Percentiles rank a stretch among this genome's conserved stretches.
These are phyloP conservation scores for Promerops cafer DNA, from an alignment of 2,113 vertebrate species.

Conservation along the genomic window DNA sequence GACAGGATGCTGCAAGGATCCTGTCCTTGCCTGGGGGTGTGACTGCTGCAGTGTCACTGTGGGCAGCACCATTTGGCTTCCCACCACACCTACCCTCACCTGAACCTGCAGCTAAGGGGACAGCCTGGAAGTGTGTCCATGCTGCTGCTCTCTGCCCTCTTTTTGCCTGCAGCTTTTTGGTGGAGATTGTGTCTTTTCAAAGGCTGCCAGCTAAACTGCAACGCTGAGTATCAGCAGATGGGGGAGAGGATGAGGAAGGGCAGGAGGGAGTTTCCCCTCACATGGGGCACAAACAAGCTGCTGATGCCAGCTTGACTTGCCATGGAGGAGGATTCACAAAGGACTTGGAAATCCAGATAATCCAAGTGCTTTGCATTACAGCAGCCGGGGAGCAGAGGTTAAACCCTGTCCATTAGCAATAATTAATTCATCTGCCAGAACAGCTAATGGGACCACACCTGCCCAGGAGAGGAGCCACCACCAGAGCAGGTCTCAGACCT, in stretches of 20 bases:
- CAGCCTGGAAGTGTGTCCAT: rapidly evolving
- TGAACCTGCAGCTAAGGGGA: neutral
- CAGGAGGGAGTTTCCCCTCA: neutral
- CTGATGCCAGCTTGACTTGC: neutral
- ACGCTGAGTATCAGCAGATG: neutral
- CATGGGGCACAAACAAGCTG: rapidly evolving
- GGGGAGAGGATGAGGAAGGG: neutral
- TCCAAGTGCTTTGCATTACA: neutral
- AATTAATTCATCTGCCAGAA: neutral
- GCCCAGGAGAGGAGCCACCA: neutral
- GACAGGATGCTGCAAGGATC: neutral
- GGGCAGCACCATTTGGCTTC: neutral
- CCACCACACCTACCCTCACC: neutral
- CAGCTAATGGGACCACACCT: neutral
- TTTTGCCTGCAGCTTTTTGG: neutral
- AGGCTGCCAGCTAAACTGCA: neutral
- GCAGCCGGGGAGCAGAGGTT: neutral
- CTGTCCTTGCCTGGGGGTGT: neutral
- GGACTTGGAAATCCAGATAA: neutral
- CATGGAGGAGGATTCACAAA: neutral
- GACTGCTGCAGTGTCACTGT: neutral
- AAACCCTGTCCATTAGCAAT: neutral
- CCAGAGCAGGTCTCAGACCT: neutral
- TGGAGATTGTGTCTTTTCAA: neutral
- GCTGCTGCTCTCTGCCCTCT: neutral